phyloP scores from a whole-genome alignment of 2,113 vertebrate genomes.

The Ia io region DNA sequence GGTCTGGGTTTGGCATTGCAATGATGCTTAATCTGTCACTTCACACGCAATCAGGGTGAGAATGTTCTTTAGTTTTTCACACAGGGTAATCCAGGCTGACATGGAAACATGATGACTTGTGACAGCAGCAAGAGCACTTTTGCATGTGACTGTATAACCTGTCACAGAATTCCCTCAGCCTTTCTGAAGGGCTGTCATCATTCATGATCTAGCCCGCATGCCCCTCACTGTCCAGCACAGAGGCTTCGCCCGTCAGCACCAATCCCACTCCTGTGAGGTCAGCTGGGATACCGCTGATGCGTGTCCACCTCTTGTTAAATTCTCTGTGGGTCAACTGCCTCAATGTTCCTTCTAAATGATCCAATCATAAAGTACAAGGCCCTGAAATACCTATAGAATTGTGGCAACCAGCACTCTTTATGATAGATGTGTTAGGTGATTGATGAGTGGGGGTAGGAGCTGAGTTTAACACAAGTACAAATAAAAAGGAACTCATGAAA shows the following conservation, averaged over 20 bases:
- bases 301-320: constrained; percentile 70
- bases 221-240: constrained; percentile 26
- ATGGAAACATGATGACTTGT: constrained; percentile 52
- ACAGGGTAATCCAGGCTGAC: constrained; percentile 9
- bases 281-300: constrained; percentile 67
- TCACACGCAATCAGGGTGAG: not conserved
- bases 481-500: not conserved
- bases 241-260: constrained; percentile 69
- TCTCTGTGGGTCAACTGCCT: constrained; percentile 63
- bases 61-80: constrained; percentile 21
- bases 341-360: constrained; percentile 51
- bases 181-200: constrained; percentile 75
- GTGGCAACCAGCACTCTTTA: not conserved
- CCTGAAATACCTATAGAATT: constrained; percentile 18
- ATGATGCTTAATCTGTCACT: constrained; percentile 42
- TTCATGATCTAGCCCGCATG: constrained; percentile 62
- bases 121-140: constrained; percentile 76
- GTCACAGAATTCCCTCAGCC: constrained; percentile 66
- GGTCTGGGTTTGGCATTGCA: not conserved
- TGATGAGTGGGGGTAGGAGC: not conserved
- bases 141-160: constrained; percentile 73
- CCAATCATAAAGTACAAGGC: constrained; percentile 50
- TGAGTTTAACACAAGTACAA: not conserved
- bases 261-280: not conserved
- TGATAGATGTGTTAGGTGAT: not conserved